A percentile compares a stretch with the other conserved stretches of the same genome.
These are phyloP conservation scores for Metellina segmentata DNA, from an alignment of 2,888 invertebrate genomes.

Conservation along the genomic window DNA sequence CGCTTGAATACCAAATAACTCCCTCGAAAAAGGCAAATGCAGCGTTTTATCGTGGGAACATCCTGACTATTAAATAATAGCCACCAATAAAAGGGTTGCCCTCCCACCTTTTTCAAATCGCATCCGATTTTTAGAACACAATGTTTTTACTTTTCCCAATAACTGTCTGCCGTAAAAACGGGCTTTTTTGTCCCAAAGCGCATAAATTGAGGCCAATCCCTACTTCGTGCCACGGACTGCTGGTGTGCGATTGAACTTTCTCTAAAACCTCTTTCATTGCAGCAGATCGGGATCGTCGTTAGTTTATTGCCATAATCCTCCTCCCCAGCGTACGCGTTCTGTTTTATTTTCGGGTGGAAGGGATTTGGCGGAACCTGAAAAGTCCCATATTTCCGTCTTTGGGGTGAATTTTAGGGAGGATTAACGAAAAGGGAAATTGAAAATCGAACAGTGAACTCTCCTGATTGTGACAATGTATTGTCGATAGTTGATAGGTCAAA, in stretches of 20 bases:
- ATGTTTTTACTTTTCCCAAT: conserved; percentile 65
- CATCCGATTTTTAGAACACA: conserved; percentile 46
- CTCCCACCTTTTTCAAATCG: conserved; percentile 2
- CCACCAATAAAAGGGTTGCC: conserved; percentile 32
- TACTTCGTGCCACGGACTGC: not conserved
- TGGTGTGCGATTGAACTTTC: conserved; percentile 31
- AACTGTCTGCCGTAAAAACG: conserved; percentile 53
- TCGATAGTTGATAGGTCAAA: not conserved
- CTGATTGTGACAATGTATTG: not conserved
- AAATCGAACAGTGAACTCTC: conserved; percentile 43
- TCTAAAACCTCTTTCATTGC: conserved; percentile 16
- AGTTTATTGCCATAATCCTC: not conserved
- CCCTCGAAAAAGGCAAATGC: conserved; percentile 37
- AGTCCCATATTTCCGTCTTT: conserved; percentile 44
- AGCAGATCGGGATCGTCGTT: not conserved
- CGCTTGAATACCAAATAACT: not conserved
- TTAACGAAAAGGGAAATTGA: conserved; percentile 35
- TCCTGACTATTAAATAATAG: conserved; percentile 73
- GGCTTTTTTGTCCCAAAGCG: conserved; percentile 47
- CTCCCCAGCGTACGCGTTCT: not conserved
- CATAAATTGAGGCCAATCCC: conserved; percentile 53
- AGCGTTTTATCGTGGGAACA: conserved; percentile 70
- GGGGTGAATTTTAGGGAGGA: conserved; percentile 24
- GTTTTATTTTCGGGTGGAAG: not conserved
- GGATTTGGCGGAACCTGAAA: not conserved